Evolutionary conservation across 2,888 invertebrate species (phyloP).

Genomic region (Conchocele bisecta): DNA sequence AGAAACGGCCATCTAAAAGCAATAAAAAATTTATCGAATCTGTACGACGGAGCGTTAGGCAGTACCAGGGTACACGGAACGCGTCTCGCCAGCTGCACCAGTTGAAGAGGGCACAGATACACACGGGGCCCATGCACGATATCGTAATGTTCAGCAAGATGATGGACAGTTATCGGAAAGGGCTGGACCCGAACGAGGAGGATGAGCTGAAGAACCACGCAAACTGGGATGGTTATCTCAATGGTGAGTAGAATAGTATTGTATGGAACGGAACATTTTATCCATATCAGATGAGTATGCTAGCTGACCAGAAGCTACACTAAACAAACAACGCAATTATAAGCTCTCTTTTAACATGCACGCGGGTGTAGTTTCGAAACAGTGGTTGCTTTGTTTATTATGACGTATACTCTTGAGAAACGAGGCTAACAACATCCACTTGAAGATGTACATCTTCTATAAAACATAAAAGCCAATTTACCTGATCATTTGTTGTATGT

Average conservation of each 20-base stretch:
- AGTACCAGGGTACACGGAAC: conserved; percentile 67
- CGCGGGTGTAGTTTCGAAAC: no score
- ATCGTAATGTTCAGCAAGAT: conserved; percentile 70
- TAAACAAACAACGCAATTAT: no score
- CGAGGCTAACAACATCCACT: no score
- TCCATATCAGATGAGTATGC: no score
- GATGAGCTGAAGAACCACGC: conserved; percentile 50
- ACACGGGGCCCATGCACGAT: conserved; percentile 72
- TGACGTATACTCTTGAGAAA: no score
- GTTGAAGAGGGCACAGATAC: conserved; percentile 71
- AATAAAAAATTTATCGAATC: conserved; percentile 45
- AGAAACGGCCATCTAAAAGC: conserved; percentile 8
- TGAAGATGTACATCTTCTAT: no score
- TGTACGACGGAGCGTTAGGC: conserved; percentile 69
- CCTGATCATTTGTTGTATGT: no score
- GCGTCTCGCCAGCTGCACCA: conserved; percentile 69
- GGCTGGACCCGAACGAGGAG: conserved; percentile 46
- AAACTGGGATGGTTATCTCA: conserved; percentile 66
- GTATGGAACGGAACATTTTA: neutral
- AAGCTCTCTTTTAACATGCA: no score
- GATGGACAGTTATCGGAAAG: conserved; percentile 63
- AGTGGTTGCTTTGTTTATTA: no score
- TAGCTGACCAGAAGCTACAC: no score
- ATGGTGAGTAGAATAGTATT: conserved; percentile 51
- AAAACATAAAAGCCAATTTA: no score